Evolutionary conservation across 2,113 vertebrate genomes (phyloP).

Genomic region (Mustelus asterias): DNA sequence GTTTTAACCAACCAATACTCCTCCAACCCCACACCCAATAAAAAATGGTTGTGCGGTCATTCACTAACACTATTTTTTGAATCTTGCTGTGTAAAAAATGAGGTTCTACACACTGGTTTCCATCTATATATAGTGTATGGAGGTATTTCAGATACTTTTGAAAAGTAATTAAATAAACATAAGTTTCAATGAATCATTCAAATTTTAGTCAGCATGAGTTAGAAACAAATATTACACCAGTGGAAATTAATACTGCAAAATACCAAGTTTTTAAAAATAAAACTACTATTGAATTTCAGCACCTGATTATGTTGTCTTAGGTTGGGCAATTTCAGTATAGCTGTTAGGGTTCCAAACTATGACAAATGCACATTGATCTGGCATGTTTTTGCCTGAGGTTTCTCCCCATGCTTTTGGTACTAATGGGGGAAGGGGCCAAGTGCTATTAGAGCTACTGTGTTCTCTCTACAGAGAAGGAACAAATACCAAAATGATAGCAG

Average conservation of each 20-base stretch:
- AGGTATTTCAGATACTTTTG: neutral
- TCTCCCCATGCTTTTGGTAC: neutral
- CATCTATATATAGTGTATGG: neutral
- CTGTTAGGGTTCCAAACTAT: neutral
- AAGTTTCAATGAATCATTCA: neutral
- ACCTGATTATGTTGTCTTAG: neutral
- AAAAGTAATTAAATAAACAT: neutral
- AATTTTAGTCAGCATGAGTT: neutral
- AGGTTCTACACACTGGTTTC: too few relatives aligned
- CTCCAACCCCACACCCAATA: neutral
- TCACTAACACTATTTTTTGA: neutral
- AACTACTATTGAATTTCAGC: neutral
- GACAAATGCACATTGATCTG: neutral
- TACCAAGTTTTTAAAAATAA: neutral
- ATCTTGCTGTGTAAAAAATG: neutral
- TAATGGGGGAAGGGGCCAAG: neutral
- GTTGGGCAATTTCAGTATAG: neutral
- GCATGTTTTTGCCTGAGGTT: neutral
- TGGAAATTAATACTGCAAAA: neutral
- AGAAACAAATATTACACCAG: neutral
- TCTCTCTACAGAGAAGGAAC: neutral
- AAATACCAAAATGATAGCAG: neutral
- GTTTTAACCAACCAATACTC: neutral
- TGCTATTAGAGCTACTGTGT: neutral
- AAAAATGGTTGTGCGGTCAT: neutral